Evolutionary conservation across 2,888 invertebrate genomes (phyloP), one percentile per base, ranked within the genome.

Genomic region (Apotomis turbidana): DNA sequence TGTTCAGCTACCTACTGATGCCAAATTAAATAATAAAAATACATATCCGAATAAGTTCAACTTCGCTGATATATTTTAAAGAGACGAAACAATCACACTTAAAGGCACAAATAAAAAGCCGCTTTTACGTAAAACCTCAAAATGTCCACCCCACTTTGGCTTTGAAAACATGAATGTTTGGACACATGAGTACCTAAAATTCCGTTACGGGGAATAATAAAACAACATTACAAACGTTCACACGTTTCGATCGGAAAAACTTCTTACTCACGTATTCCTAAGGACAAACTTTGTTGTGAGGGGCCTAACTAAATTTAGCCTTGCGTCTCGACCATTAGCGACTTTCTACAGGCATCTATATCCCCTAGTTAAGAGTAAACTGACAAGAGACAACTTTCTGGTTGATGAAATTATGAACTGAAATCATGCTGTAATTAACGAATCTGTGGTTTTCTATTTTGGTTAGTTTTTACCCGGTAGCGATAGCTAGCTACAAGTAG

Each of bases 301-400:
- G 73, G 74, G 27, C 66, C 74, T 75, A 76, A 75, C 74, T 75
- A 75, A 75, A 76, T 76, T 76, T 76, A 75, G 71, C 74, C 76
- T 63, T 70, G 75, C 75, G 74, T 73, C 68, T 54, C 73, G 62
- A 57, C 71, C 74, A 74, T 76, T 76, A 76, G 74, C 70, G 74
- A 75, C 75, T 75, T 75, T 68, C 60, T 73, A 66, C 51, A 69
- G 60, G 63, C 60, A 64, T 60, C 54, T 46, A 51, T 60, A 61
- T 52, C 27, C 27, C 52, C 44, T 68, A 57, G 71, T 71, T 61
- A 61, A 71, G 66, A 57, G 54, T 67, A 55, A 66, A 27, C 2
- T 27, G 27, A 27, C 27, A 71, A 61, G 55, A 41, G 67, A 61
- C 41, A 67, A 52, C 49, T 55, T 13, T 61, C 15, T 27, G 27